Base-by-base conservation (phyloP, 2,888 invertebrate species). In the Pediacus dermestoides region DNA sequence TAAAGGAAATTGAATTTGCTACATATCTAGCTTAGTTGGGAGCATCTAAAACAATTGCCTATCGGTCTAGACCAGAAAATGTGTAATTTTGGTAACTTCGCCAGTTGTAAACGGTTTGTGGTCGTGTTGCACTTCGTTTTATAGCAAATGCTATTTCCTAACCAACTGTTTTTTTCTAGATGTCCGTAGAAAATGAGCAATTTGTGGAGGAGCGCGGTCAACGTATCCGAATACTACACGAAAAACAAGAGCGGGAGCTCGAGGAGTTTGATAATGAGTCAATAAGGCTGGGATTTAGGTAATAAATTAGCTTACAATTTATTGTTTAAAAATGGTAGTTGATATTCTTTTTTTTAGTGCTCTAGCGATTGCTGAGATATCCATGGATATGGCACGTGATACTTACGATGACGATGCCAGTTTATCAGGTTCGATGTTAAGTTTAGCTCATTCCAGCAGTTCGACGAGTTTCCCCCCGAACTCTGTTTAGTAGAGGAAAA, bases 241-340 rank as follows among this genome's bases (percentile, higher is more conserved):
- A 93, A 65, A 78, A 86, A 48, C 95, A 96, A 71, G 85, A 88
- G 67, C 80, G 85, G 45, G 93, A 95, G 66, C 75, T 94, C 60
- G 88, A 91, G 62, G 85, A 86, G 61, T 97, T 96, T 74, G 96
- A 97, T 74, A 85, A 86, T 64, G 95, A 96, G 75, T 94, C 93
- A 62, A 82, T 88, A 45, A 76, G 88, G 55, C 82, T 92, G 72
- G 97, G 97, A 62, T 92, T 95, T 74, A 91, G 89, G 90, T 90
- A 73, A 63, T 56, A 46, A n/a, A n/a, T n/a, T n/a, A n/a, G n/a
- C n/a, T n/a, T n/a, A n/a, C n/a, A n/a, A n/a, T n/a, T n/a, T n/a
- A n/a, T n/a, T n/a, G n/a, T n/a, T n/a, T n/a, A n/a, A n/a, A n/a
- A n/a, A n/a, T n/a, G n/a, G n/a, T n/a, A n/a, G n/a, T n/a, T n/a